phyloP scores from a whole-genome alignment of 2,797 vertebrate genomes.

The Poliocrania exsul region DNA sequence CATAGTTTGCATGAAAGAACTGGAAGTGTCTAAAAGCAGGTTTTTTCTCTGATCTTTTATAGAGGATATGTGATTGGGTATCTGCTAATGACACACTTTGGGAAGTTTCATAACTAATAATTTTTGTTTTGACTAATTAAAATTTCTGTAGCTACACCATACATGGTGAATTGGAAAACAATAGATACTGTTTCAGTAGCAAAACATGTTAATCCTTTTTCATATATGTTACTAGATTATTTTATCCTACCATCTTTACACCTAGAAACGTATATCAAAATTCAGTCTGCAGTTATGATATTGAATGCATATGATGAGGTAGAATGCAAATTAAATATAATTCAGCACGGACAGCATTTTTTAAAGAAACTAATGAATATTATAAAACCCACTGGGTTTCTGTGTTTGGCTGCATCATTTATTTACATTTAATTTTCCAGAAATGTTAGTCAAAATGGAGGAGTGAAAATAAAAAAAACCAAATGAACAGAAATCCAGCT shows the following conservation, averaged over 20 bases:
- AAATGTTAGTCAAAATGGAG: neutral
- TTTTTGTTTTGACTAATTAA: neutral
- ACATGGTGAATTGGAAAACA: neutral
- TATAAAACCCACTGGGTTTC: conserved; percentile 31
- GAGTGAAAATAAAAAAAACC: too few species aligned
- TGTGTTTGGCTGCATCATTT: conserved; percentile 36
- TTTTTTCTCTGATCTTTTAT: neutral
- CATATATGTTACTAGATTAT: neutral
- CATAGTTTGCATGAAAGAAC: fast-evolving
- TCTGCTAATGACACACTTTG: neutral
- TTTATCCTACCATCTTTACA: neutral
- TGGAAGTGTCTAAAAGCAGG: neutral
- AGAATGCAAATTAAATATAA: conserved; percentile 50
- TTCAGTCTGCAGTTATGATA: neutral
- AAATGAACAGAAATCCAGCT: too few species aligned
- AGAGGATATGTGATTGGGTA: neutral
- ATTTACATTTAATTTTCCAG: conserved; percentile 69
- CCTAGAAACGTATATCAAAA: neutral
- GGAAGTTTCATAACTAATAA: neutral
- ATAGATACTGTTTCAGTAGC: neutral
- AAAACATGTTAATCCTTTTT: neutral
- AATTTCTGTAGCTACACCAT: neutral
- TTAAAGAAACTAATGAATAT: neutral
- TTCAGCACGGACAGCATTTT: conserved; percentile 73
- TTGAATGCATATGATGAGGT: neutral